phyloP scores from a whole-genome alignment of 2,797 vertebrate species.

The Lacerta viridis region DNA sequence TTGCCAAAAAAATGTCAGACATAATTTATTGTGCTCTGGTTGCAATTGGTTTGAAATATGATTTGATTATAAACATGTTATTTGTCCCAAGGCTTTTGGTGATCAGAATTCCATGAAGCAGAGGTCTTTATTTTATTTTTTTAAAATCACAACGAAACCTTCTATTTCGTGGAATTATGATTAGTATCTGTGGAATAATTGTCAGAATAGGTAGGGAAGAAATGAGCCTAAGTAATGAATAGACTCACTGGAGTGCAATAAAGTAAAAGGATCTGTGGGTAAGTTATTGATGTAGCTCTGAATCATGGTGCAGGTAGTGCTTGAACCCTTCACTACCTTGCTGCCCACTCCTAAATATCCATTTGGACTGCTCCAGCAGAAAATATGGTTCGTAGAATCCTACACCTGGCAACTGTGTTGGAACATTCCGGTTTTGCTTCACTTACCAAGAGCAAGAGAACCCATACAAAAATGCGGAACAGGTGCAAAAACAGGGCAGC shows the following conservation, averaged over 20 bases:
- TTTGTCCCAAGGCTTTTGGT: conserved; percentile 6
- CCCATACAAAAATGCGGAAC: background rate
- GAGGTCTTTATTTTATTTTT: background rate
- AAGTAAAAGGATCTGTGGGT: background rate
- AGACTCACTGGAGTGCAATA: background rate
- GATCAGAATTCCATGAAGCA: background rate
- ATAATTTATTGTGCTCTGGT: background rate
- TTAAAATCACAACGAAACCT: background rate
- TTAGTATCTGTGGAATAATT: background rate
- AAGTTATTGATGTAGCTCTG: background rate
- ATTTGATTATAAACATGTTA: conserved; percentile 1
- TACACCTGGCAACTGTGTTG: no score
- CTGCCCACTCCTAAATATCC: background rate
- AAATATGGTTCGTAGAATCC: background rate
- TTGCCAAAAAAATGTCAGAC: conserved; percentile 33
- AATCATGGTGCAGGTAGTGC: background rate
- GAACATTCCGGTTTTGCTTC: background rate
- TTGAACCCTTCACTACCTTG: background rate
- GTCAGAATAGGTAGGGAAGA: no score
- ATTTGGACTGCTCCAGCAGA: background rate
- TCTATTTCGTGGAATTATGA: background rate
- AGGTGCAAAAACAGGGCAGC: background rate
- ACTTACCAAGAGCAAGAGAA: background rate
- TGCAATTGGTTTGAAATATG: conserved; percentile 24
- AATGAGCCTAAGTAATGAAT: background rate